Conservation (phyloP, 1,140 invertebrate genomes). For the Drosophila sturtevanti region DNA sequence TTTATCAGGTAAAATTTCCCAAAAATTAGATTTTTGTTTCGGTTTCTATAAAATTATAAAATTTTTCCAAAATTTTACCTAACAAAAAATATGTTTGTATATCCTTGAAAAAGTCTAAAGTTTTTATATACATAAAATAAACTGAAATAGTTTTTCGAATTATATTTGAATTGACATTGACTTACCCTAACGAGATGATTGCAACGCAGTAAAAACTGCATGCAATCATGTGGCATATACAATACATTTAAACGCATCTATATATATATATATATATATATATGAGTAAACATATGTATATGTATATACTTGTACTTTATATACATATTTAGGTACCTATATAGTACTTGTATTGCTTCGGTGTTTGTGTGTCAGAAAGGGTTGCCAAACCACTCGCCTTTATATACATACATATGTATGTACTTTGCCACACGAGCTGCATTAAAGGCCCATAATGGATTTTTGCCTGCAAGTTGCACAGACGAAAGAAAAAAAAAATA, state of each 20-base stretch:
- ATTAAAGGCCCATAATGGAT: slow-evolving; percentile 64
- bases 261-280: slow-evolving; percentile 16
- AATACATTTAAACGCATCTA: slow-evolving; percentile 7
- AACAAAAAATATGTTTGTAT: too few relatives aligned
- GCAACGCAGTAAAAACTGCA: slow-evolving; percentile 58
- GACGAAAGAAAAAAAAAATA: slow-evolving; percentile 27
- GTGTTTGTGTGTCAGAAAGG: slow-evolving; percentile 80
- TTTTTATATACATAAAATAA: too few relatives aligned
- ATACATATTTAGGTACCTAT: too few relatives aligned
- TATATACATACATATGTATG: too few relatives aligned
- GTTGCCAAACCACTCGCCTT: slow-evolving; percentile 71
- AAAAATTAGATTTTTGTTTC: too few relatives aligned
- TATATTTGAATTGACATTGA: slow-evolving; percentile 17
- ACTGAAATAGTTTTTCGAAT: too few relatives aligned
- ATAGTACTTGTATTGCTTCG: slow-evolving; percentile 17
- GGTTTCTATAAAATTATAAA: too few relatives aligned
- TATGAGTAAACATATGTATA: slow-evolving; percentile 36
- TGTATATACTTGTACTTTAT: slow-evolving; percentile 36
- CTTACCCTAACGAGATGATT: slow-evolving; percentile 62
- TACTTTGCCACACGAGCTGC: slow-evolving; percentile 21
- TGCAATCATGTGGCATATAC: slow-evolving; percentile 46
- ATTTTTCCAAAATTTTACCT: too few relatives aligned
- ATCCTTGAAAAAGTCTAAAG: too few relatives aligned
- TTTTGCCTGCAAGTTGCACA: slow-evolving; percentile 19
- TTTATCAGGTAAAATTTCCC: too few relatives aligned